Base-by-base conservation (phyloP, 2,888 invertebrate species). In the Papilio elwesi region DNA sequence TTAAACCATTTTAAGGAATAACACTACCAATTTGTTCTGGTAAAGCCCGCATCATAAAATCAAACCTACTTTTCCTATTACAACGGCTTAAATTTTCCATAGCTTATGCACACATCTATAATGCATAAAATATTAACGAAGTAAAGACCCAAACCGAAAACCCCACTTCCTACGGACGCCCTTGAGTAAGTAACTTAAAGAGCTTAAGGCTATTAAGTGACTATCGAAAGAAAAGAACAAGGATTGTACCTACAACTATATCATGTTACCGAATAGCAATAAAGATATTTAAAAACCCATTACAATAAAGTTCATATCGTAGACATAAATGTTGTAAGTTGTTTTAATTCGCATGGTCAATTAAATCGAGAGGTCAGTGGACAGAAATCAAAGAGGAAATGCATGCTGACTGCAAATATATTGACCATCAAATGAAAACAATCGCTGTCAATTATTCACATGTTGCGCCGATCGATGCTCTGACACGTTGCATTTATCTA, bases 331-430 rank as follows among this genome's bases (percentile, higher is more conserved):
- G n/a, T 36, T 65, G 36, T 38, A 49, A 65, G 52, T 62, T n/a
- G n/a, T 36, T 65, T 51, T 38, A 49, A 65, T 62, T 62, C 9
- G 16, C 51, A 9, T 69, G 9, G 51, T 69, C 62, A 69, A 69
- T 69, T 52, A 69, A 69, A 63, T 59, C 26, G 13, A 16, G 52
- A 52, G n/a, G 13, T 63, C 43, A 26, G 63, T n/a, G 26, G n/a
- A 62, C 68, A 38, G 59, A 69, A 63, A 69, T 63, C 38, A 43
- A 52, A 69, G 47, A 13, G 52, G 9, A 55, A 43, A 62, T 43
- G 52, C 69, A 52, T 47, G 43, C 38, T 9, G 52, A 52, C 43
- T 63, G 43, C 51, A 9, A 57, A 65, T 7, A 16, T 68, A 57
- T 68, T 67, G 38, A 43, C 38, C 16, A 43, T 53, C 11, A 43